A percentile compares a stretch with the other conserved stretches of the same genome.
Conservation (phyloP, 2,888 invertebrate genomes). For the Conistra vaccinii region DNA sequence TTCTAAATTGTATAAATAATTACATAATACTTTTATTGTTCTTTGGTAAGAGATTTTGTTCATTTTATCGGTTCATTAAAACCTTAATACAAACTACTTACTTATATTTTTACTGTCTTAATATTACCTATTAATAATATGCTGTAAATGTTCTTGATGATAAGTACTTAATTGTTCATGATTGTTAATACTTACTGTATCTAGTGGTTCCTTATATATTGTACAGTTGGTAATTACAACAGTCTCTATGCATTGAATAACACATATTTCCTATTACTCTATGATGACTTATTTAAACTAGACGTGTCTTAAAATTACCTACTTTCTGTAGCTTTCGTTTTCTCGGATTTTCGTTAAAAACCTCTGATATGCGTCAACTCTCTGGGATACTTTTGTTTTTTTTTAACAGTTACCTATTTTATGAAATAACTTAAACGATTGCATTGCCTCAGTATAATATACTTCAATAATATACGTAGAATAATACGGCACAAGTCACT, state of each 20-base stretch:
- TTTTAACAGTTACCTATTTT: background rate
- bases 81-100: constrained; percentile 1
- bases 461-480: background rate
- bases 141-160: constrained; percentile 18
- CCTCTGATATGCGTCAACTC: background rate
- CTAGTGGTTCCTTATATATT: constrained; percentile 14
- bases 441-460: background rate
- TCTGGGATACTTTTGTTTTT: background rate
- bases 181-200: background rate
- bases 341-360: background rate
- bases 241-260: constrained; percentile 19
- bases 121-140: constrained; percentile 27
- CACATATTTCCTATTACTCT: constrained; percentile 15
- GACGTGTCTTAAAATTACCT: background rate
- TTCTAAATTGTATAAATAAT: constrained; percentile 45
- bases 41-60: constrained; percentile 63
- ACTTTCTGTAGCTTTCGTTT: too few relatives aligned
- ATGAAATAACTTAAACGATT: background rate
- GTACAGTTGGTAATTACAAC: constrained; percentile 41
- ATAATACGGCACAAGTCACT: constrained; percentile 8
- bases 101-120: constrained; percentile 32
- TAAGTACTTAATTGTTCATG: constrained; percentile 53
- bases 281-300: constrained; percentile 1
- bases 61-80: constrained; percentile 44
- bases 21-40: constrained; percentile 62